Percentiles rank a stretch among this genome's conserved stretches.
Evolutionary conservation across 37 sponge, comb jelly and placozoan species (phyloP).

Genomic region (Corticium candelabrum): DNA sequence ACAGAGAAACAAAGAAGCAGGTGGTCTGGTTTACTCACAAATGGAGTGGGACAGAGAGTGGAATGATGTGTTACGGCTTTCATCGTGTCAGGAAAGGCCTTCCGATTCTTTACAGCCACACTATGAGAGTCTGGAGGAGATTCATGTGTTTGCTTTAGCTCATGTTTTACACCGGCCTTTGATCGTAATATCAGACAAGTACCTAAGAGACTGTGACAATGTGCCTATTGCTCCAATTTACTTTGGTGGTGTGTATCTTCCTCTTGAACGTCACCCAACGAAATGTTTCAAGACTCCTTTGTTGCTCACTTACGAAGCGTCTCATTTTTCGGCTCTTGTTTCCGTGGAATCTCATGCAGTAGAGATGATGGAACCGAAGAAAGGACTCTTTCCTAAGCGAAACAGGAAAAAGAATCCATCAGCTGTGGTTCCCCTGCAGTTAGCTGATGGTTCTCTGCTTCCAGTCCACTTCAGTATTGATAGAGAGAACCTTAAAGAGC

Average conservation of each 20-base stretch:
- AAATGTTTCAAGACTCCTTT: slow-evolving; percentile 80
- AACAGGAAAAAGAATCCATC: slow-evolving; percentile 8
- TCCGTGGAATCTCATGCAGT: too few species aligned
- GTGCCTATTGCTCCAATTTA: slow-evolving; percentile 81
- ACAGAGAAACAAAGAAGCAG: slow-evolving; percentile 51
- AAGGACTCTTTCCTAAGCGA: neutral
- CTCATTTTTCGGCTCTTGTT: slow-evolving; percentile 89
- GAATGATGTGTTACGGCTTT: slow-evolving; percentile 60
- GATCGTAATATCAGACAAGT: slow-evolving; percentile 71
- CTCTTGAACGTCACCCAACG: slow-evolving; percentile 61
- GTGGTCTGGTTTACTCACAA: slow-evolving; percentile 64
- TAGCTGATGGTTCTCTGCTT: slow-evolving; percentile 54
- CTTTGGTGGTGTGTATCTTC: slow-evolving; percentile 92
- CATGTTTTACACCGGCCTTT: slow-evolving; percentile 76
- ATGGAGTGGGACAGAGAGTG: slow-evolving; percentile 94
- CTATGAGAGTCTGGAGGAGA: slow-evolving; percentile 88
- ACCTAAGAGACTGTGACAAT: slow-evolving; percentile 46
- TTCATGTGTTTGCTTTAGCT: slow-evolving; percentile 85
- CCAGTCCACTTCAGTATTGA: slow-evolving; percentile 66
- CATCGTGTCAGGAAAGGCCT: slow-evolving; percentile 44
- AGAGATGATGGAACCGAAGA: slow-evolving; percentile 16
- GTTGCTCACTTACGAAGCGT: slow-evolving; percentile 75
- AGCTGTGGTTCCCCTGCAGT: slow-evolving; percentile 70
- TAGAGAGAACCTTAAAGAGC: slow-evolving; percentile 23
- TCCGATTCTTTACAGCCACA: slow-evolving; percentile 16